Percentiles rank a stretch among this genome's conserved stretches.
Evolutionary conservation across 2,797 vertebrate species (phyloP).

Genomic region (Tragelaphus oryx): DNA sequence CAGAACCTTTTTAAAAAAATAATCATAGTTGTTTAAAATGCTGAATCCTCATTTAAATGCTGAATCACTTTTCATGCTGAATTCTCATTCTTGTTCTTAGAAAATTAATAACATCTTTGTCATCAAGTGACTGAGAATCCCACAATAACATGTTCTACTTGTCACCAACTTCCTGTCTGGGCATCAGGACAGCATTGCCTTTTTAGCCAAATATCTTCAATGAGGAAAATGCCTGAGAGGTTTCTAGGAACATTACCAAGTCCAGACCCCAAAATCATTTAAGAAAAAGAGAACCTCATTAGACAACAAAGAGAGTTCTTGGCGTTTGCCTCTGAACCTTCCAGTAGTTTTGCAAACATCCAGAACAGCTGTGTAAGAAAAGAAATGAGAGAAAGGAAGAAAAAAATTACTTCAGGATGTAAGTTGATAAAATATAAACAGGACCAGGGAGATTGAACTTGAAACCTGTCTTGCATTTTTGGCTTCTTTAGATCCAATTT

Average conservation of each 20-base stretch:
- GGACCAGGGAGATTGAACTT: not conserved
- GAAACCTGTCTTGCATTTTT: not conserved
- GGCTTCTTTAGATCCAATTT: not conserved
- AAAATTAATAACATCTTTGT: slow-evolving; percentile 42
- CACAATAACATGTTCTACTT: not conserved
- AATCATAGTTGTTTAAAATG: slow-evolving; percentile 30
- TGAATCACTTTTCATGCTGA: slow-evolving; percentile 7
- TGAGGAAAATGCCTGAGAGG: not conserved
- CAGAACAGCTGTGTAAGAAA: not conserved
- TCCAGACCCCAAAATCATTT: not conserved
- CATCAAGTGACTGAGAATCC: not conserved
- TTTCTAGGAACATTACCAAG: not conserved
- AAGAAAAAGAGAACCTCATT: not conserved
- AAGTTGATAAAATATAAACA: not conserved
- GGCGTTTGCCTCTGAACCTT: not conserved
- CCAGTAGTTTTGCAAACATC: not conserved
- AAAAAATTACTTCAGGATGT: not conserved
- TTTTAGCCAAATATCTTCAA: not conserved
- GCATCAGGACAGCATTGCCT: not conserved
- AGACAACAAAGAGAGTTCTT: not conserved
- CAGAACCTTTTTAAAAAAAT: not conserved
- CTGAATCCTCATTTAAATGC: not conserved
- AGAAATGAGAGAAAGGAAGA: not conserved
- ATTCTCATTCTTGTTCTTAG: slow-evolving; percentile 33
- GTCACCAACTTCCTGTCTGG: not conserved